Conservation (phyloP, 2,113 vertebrate genomes). For the Conger conger region DNA sequence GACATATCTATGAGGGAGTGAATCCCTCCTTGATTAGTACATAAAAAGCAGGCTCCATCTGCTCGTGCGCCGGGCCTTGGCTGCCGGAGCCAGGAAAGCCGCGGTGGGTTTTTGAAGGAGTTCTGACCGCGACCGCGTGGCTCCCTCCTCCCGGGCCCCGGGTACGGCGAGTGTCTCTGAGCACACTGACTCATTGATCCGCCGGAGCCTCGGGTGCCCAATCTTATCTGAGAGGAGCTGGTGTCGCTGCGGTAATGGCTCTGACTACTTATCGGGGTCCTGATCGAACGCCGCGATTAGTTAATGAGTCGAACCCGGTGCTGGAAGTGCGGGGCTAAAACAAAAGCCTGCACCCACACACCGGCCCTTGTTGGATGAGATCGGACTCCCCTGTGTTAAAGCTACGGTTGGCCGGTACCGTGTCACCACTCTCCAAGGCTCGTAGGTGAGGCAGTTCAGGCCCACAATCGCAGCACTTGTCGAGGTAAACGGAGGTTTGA, state of each 20-base stretch:
- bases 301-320: too few relatives aligned
- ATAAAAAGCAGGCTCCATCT: conserved; percentile 70
- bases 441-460: neutral
- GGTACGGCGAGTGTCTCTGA: neutral
- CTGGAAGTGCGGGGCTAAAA: too few relatives aligned
- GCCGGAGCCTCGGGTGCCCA: neutral
- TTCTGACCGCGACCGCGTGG: conserved; percentile 48
- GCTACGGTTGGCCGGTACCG: neutral
- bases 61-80: conserved; percentile 63
- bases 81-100: conserved; percentile 56
- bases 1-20: conserved; percentile 71
- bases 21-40: conserved; percentile 76
- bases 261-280: neutral
- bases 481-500: neutral
- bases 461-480: neutral
- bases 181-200: neutral
- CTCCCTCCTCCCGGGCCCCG: conserved; percentile 31
- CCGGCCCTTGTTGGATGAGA: too few relatives aligned
- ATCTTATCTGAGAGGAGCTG: neutral
- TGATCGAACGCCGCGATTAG: neutral
- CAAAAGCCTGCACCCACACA: too few relatives aligned
- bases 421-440: neutral
- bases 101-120: conserved; percentile 39
- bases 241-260: neutral
- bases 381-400: too few relatives aligned